Conservation (phyloP, 1,140 invertebrate species). For the Nebria ingens region DNA sequence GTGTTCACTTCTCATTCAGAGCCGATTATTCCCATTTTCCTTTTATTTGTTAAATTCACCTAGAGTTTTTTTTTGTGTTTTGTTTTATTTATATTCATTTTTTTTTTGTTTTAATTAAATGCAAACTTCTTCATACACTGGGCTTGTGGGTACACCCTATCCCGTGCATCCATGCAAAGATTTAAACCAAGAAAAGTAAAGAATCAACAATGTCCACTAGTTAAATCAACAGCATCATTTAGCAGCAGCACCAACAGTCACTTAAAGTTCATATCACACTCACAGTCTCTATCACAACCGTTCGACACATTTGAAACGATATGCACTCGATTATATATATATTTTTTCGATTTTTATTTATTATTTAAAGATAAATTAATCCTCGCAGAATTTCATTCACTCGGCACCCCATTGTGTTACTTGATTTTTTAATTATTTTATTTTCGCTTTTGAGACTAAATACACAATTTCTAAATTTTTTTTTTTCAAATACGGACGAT, state of each 20-base stretch:
- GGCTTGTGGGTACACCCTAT: too few relatives aligned
- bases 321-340: not conserved
- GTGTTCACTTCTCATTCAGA: too few relatives aligned
- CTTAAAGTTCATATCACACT: slow-evolving; percentile 2
- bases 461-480: not conserved
- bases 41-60: too few relatives aligned
- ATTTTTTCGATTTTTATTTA: not conserved
- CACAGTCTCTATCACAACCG: slow-evolving; percentile 14
- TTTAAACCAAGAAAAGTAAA: too few relatives aligned
- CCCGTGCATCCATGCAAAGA: too few relatives aligned
- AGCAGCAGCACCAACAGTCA: not conserved
- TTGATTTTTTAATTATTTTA: not conserved
- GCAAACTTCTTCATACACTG: too few relatives aligned
- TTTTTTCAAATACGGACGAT: slow-evolving; percentile 1
- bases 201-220: not conserved
- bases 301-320: not conserved
- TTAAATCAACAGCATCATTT: not conserved
- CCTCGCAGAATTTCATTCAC: slow-evolving; percentile 2
- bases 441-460: too few relatives aligned
- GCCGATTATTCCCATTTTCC: too few relatives aligned
- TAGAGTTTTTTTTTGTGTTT: too few relatives aligned
- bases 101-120: too few relatives aligned
- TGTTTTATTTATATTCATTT: too few relatives aligned
- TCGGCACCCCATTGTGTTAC: not conserved
- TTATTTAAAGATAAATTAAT: not conserved